A percentile compares a stretch with the other conserved stretches of the same genome.
These are phyloP conservation scores for Cromileptes altivelis DNA, from an alignment of 2,113 vertebrate genomes.

Conservation along the genomic window DNA sequence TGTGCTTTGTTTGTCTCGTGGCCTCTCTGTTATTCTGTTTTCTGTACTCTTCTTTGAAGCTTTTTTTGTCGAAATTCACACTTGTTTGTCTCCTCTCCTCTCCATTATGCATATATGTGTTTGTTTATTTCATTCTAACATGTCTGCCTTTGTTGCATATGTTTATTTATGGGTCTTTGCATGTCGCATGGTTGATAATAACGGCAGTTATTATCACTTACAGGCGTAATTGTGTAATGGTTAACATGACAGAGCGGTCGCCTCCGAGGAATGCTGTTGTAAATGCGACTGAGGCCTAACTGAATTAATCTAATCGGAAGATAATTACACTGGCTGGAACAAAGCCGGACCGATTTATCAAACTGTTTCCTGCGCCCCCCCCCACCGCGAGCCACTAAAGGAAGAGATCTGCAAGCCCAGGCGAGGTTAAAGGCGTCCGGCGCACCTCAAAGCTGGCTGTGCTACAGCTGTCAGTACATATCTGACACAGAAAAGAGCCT, in stretches of 20 bases:
- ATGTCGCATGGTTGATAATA: slow-evolving; percentile 66
- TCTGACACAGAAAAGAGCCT: slow-evolving; percentile 54
- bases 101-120: slow-evolving; percentile 17
- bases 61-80: slow-evolving; percentile 15
- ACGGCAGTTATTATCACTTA: slow-evolving; percentile 72
- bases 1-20: slow-evolving; percentile 41
- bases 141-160: slow-evolving; percentile 36
- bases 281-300: slow-evolving; percentile 79
- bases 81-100: neutral
- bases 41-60: slow-evolving; percentile 34
- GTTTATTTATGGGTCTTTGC: slow-evolving; percentile 60
- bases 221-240: slow-evolving; percentile 81
- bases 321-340: slow-evolving; percentile 82
- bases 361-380: slow-evolving; percentile 37
- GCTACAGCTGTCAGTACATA: slow-evolving; percentile 66
- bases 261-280: slow-evolving; percentile 81
- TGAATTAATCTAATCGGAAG: slow-evolving; percentile 85
- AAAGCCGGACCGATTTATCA: slow-evolving; percentile 82
- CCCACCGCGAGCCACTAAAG: slow-evolving; percentile 51
- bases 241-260: slow-evolving; percentile 83
- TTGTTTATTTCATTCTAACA: slow-evolving; percentile 31
- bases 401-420: slow-evolving; percentile 45
- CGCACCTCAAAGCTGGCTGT: slow-evolving; percentile 51
- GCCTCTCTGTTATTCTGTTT: slow-evolving; percentile 17
- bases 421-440: slow-evolving; percentile 64